Base-by-base conservation (phyloP, 2,888 invertebrate genomes). In the Mesochorus sp. region DNA sequence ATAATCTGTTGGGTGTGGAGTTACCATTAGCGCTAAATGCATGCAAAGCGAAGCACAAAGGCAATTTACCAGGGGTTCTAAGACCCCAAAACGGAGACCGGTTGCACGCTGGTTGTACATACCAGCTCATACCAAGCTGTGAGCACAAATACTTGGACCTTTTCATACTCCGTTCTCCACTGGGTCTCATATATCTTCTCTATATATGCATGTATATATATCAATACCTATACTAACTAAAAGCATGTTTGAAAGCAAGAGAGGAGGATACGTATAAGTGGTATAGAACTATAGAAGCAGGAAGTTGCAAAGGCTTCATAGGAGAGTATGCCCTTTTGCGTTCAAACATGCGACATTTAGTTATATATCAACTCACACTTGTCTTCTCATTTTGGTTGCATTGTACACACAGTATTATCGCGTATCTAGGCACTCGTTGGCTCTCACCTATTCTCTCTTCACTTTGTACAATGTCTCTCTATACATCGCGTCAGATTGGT, bases 11-110 rank as follows among this genome's bases (percentile, higher is more conserved):
- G 83, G 74, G 78, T 76, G 81, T 67, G 76, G 80, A 83, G 81
- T 85, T 84, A 77, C 81, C 83, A 83, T 85, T 85, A 84, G 81
- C 77, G 80, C 59, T 78, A 81, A 85, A 85, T 83, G 82, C 82
- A 84, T 84, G 81, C 81, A 82, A 80, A 80, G 73, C 73, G 80
- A 81, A 80, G 79, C 82, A 84, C 84, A 83, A 81, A 85, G 83
- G 85, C 82, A 85, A 85, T 83, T 83, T 82, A 80, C 81, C 76
- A 42, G 72, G 55, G 80, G 77, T 76, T 72, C 62, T 61, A 80
- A 81, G 80, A 81, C 80, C 80, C 57, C 57, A 34, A 68, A 73
- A 77, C 61, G 42, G 73, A 73, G 72, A 77, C 73, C 57, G 72
- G 67, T 71, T 71, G 61, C 64, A 53, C 34, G 59, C 51, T 37